Conservation (phyloP, 2,888 invertebrate genomes). For the Lydus trimaculatus region DNA sequence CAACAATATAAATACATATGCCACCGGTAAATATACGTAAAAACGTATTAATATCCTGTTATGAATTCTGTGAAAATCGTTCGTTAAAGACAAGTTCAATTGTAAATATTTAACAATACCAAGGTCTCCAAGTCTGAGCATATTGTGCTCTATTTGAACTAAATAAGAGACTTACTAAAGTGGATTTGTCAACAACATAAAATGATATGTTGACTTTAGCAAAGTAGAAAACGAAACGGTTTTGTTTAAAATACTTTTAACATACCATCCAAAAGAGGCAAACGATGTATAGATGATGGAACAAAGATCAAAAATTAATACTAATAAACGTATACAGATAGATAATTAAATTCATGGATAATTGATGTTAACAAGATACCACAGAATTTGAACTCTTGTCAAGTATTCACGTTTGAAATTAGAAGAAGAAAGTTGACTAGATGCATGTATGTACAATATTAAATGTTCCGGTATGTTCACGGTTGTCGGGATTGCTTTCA, state of each 20-base stretch:
- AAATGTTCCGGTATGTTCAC: slow-evolving; percentile 22
- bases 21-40: slow-evolving; percentile 6
- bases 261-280: slow-evolving; percentile 5
- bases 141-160: slow-evolving; percentile 48
- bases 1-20: neutral
- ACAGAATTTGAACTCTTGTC: slow-evolving; percentile 7
- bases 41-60: slow-evolving; percentile 12
- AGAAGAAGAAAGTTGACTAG: slow-evolving; percentile 13
- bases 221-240: slow-evolving; percentile 24
- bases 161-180: slow-evolving; percentile 42
- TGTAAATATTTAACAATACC: slow-evolving; percentile 45
- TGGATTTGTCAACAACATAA: slow-evolving; percentile 39
- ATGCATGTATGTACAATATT: slow-evolving; percentile 18
- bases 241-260: slow-evolving; percentile 25
- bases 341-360: slow-evolving; percentile 11
- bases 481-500: slow-evolving; percentile 34
- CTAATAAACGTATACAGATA: neutral
- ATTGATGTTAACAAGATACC: slow-evolving; percentile 19
- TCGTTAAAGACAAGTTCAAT: slow-evolving; percentile 35
- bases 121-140: slow-evolving; percentile 40
- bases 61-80: slow-evolving; percentile 41
- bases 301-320: neutral
- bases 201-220: slow-evolving; percentile 26
- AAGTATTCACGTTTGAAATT: slow-evolving; percentile 1
- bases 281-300: neutral